Evolutionary conservation across 1,140 invertebrate species (phyloP).

Genomic region (Laupala kohalensis): DNA sequence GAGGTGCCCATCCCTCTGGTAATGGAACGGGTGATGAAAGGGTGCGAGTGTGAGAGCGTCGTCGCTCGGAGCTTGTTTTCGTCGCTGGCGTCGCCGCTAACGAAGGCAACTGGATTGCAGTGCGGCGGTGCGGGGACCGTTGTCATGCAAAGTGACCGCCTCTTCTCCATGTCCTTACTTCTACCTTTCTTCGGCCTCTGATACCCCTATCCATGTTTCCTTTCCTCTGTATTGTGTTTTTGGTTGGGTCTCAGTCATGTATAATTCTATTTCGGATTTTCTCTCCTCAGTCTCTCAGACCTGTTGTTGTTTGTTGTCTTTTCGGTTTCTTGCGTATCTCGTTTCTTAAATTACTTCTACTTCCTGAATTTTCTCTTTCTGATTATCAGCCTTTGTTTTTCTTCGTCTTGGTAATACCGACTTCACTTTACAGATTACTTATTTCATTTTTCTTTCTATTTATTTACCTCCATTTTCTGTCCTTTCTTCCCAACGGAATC

Average conservation of each 20-base stretch:
- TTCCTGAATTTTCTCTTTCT: background rate
- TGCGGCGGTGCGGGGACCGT: background rate
- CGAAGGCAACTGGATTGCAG: background rate
- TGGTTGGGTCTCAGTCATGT: too few relatives aligned
- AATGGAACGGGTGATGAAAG: too few relatives aligned
- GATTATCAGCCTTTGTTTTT: background rate
- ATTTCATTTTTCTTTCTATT: background rate
- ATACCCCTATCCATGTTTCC: too few relatives aligned
- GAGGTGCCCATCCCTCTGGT: too few relatives aligned
- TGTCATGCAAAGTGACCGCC: background rate
- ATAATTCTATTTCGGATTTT: too few relatives aligned
- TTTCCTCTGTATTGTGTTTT: too few relatives aligned
- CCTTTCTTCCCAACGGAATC: background rate
- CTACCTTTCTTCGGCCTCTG: too few relatives aligned
- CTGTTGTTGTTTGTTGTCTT: background rate
- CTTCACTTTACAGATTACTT: background rate
- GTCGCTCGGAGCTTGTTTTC: background rate
- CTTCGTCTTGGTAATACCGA: background rate
- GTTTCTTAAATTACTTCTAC: background rate
- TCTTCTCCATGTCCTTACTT: background rate
- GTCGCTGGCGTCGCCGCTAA: background rate
- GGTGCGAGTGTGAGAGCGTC: too few relatives aligned
- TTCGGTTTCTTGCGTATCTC: background rate
- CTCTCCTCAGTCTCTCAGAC: too few relatives aligned
- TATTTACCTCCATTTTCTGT: background rate